Evolutionary conservation across 2,113 vertebrate species (phyloP).

Genomic region (Sinocyclocheilus rhinocerous): DNA sequence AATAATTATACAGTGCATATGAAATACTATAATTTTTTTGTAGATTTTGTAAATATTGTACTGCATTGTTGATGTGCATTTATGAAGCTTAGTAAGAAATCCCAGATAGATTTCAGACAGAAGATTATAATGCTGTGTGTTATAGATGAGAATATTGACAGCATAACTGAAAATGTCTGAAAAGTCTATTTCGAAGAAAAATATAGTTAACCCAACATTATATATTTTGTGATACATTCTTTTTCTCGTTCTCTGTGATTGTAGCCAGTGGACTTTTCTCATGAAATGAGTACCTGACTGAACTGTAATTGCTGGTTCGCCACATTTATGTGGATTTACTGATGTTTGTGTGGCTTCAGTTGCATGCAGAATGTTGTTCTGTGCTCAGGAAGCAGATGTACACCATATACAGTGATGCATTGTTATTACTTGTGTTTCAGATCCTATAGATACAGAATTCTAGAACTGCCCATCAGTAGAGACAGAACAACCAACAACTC

Average conservation of each 20-base stretch:
- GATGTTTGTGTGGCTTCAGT: background rate
- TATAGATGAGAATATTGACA: background rate
- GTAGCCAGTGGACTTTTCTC: background rate
- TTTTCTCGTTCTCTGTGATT: background rate
- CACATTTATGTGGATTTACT: background rate
- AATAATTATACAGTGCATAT: background rate
- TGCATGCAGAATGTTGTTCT: background rate
- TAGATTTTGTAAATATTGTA: background rate
- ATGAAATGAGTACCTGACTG: background rate
- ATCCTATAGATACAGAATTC: background rate
- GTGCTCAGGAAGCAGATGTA: background rate
- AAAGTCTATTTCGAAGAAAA: background rate
- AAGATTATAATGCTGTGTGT: background rate
- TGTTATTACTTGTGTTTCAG: background rate
- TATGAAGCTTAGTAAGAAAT: background rate
- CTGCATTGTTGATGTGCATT: background rate
- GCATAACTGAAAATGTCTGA: background rate
- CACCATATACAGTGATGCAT: background rate
- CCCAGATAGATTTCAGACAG: background rate
- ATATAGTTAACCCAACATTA: background rate
- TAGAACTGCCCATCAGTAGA: background rate
- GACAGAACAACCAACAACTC: slow-evolving; percentile 1
- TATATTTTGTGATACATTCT: background rate
- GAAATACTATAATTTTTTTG: background rate
- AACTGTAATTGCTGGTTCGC: background rate